phyloP scores from a whole-genome alignment of 2,113 vertebrate genomes.

The Chitala chitala region DNA sequence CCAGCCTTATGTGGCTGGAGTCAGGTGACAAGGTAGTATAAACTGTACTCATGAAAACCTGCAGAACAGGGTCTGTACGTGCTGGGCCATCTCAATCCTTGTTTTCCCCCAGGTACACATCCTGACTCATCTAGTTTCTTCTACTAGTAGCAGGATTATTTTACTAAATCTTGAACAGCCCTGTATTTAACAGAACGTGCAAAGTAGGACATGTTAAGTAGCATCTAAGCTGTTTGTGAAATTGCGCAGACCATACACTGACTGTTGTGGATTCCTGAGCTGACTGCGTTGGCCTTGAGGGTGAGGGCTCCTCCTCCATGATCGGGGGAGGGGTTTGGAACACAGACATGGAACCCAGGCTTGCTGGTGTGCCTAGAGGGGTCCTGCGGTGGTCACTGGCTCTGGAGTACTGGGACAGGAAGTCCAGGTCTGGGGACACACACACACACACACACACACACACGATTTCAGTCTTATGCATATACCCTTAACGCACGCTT shows the following conservation, averaged over 20 bases:
- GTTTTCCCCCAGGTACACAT: no score
- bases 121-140: no score
- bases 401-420: constrained; percentile 59
- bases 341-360: constrained; percentile 56
- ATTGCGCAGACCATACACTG: not conserved
- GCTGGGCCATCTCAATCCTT: no score
- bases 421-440: constrained; percentile 59
- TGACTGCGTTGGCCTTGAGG: not conserved
- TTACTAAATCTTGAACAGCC: no score
- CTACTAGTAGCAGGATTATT: no score
- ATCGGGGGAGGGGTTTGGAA: constrained; percentile 62
- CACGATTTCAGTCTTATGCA: not conserved
- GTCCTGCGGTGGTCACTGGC: constrained; percentile 65
- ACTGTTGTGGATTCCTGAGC: constrained; percentile 33
- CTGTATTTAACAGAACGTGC: no score
- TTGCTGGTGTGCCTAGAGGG: constrained; percentile 49
- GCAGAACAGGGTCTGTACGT: no score
- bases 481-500: not conserved
- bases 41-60: no score
- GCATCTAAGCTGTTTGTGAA: not conserved
- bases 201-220: no score
- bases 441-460: not conserved
- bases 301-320: constrained; percentile 72
- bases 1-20: not conserved
- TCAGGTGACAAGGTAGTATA: no score